A percentile compares a stretch with the other conserved stretches of the same genome.
Evolutionary conservation across 1,140 invertebrate species (phyloP).

Genomic region (Solenopsis invicta): DNA sequence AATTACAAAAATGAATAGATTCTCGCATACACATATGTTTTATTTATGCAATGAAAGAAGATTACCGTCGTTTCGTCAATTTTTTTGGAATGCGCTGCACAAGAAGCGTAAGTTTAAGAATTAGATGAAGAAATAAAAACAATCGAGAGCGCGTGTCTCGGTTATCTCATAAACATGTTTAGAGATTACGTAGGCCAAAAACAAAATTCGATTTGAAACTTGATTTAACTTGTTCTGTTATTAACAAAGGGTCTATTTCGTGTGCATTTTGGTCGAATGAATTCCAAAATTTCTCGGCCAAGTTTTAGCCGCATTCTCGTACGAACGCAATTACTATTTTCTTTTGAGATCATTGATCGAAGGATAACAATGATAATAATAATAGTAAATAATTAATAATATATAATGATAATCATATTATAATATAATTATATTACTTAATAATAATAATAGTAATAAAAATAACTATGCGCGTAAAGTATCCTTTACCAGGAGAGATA

Average conservation of each 20-base stretch:
- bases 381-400: slow-evolving; percentile 77
- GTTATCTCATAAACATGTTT: slow-evolving; percentile 73
- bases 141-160: slow-evolving; percentile 35
- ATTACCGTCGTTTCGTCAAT: slow-evolving; percentile 10
- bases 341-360: slow-evolving; percentile 84
- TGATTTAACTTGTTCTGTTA: background rate
- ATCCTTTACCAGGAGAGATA: slow-evolving; percentile 84
- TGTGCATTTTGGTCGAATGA: slow-evolving; percentile 46
- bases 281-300: slow-evolving; percentile 47
- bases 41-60: slow-evolving; percentile 64
- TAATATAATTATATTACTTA: slow-evolving; percentile 75
- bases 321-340: slow-evolving; percentile 69
- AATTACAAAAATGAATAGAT: background rate
- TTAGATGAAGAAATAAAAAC: slow-evolving; percentile 14
- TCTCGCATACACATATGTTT: slow-evolving; percentile 15
- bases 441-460: slow-evolving; percentile 82
- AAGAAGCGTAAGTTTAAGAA: slow-evolving; percentile 34
- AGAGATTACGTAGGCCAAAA: slow-evolving; percentile 77
- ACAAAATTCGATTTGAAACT: slow-evolving; percentile 65
- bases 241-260: slow-evolving; percentile 42
- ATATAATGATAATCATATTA: slow-evolving; percentile 78
- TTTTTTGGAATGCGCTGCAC: slow-evolving; percentile 72
- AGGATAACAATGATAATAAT: slow-evolving; percentile 83
- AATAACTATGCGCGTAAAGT: slow-evolving; percentile 83
- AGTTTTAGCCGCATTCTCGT: slow-evolving; percentile 59